Percentiles rank a stretch among this genome's conserved stretches.
Evolutionary conservation across 2,888 invertebrate species (phyloP).

Genomic region (Muscina levida): DNA sequence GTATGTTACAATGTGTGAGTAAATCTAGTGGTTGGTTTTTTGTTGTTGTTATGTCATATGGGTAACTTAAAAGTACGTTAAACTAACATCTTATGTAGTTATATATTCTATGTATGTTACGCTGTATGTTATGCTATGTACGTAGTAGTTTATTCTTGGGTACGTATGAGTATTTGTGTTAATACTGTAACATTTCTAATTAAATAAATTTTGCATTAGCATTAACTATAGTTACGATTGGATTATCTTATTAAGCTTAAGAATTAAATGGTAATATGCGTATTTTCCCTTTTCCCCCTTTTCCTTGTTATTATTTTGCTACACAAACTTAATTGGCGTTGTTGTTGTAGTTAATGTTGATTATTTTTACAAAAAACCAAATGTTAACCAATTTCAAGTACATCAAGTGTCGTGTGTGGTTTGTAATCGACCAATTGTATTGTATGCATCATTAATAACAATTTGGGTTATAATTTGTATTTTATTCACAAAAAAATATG

Average conservation of each 20-base stretch:
- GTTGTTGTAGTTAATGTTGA: conserved; percentile 11
- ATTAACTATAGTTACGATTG: not conserved
- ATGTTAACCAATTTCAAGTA: too few species aligned
- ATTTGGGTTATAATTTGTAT: conserved; percentile 33
- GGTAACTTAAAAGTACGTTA: not conserved
- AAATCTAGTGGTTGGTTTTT: not conserved
- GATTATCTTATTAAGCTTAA: conserved; percentile 29
- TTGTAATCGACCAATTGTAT: too few species aligned
- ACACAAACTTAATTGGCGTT: conserved; percentile 53
- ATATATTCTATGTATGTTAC: not conserved
- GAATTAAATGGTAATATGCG: conserved; percentile 67
- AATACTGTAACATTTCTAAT: conserved; percentile 43
- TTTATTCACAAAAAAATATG: conserved; percentile 4
- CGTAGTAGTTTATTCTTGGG: conserved; percentile 15
- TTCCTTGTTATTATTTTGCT: conserved; percentile 41
- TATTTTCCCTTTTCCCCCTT: conserved; percentile 68
- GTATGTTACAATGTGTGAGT: not conserved
- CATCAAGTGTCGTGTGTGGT: too few species aligned
- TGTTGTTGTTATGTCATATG: not conserved
- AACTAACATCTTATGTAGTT: not conserved
- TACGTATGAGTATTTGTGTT: not conserved
- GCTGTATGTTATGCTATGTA: too few species aligned
- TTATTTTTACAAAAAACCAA: not conserved
- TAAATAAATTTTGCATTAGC: conserved; percentile 4
- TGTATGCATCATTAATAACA: too few species aligned